Evolutionary conservation across 2,797 vertebrate genomes (phyloP), one percentile per base, ranked within the genome.

Genomic region (Mallotus villosus): DNA sequence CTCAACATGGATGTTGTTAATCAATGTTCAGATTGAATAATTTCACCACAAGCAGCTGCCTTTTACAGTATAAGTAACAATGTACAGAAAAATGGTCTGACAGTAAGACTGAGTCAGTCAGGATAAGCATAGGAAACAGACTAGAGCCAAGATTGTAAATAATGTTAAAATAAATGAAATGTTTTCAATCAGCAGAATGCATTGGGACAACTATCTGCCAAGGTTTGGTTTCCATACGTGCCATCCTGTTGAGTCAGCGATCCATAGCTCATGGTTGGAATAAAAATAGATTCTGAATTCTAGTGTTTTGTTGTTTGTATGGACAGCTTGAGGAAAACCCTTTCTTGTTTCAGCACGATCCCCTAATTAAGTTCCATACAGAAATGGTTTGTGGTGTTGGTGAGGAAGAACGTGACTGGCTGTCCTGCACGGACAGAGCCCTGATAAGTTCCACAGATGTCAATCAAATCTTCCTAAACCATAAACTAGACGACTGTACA

Each of bases 61-160:
- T 69, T 46, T 12, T 55, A 5, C 51, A 19, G 17, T 59, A 9
- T 11, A 21, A 71, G 59, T 63, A 49, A 27, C 14, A 29, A 57
- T 41, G 21, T 63, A 59, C 41, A 46, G 41, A 14, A 41, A 41
- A 41, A 12, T 2, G 9, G 41, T 17, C 41, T 24, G 21, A 24
- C 4, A 1, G 37, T 49, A 14, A 8, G 2, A 46, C 37, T 41
- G 37, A 41, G 37, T 41, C 8, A 12, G 37, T 66, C 21, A 51
- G 1, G 14, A 41, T 51, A 66, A 25, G 25, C 57, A 21, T 17
- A 49, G 37, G 19, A 41, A 12, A 29, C 19, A 16, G 62, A 46
- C 8, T 22, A 32, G 24, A 72, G 55, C 29, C 12, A 72, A 63
- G 46, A 41, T 25, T 74, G 68, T 71, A 71, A 67, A 58, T 70